Conservation (phyloP, 2,113 vertebrate species). For the Pomatostomus ruficeps region DNA sequence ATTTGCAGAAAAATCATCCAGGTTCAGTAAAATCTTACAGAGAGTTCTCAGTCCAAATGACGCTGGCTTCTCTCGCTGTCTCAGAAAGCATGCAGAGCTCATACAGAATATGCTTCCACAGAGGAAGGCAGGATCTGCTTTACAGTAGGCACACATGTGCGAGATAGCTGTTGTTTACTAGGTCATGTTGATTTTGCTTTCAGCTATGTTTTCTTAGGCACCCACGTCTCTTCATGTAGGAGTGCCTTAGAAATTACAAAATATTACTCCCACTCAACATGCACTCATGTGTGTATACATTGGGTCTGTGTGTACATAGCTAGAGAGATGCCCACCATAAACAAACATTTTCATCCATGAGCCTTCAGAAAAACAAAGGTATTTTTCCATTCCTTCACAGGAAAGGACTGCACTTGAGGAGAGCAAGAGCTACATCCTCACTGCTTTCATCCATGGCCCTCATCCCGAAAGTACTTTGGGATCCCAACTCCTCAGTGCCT, state of each 20-base stretch:
- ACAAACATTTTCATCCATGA: not conserved
- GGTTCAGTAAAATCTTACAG: not conserved
- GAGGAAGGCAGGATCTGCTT: not conserved
- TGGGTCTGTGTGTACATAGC: slow-evolving; percentile 13
- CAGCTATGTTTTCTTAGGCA: slow-evolving; percentile 47
- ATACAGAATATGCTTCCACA: not conserved
- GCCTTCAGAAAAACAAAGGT: slow-evolving; percentile 21
- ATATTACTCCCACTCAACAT: slow-evolving; percentile 48
- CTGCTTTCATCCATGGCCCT: not conserved
- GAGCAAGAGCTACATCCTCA: not conserved
- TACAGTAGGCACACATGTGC: slow-evolving; percentile 24
- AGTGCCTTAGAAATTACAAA: slow-evolving; percentile 49
- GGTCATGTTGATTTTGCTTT: slow-evolving; percentile 53
- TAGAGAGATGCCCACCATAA: slow-evolving; percentile 35
- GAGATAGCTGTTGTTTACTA: slow-evolving; percentile 50
- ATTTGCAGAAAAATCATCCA: not conserved
- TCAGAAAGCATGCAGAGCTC: not conserved
- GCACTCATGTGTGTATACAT: slow-evolving; percentile 7
- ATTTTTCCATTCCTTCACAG: not conserved
- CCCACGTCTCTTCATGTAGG: slow-evolving; percentile 38
- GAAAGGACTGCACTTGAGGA: not conserved
- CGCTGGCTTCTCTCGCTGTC: rapidly evolving
- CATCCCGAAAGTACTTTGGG: not conserved
- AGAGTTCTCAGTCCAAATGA: not conserved
- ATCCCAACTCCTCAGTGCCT: rapidly evolving